A percentile compares a stretch with the other conserved stretches of the same genome.
phyloP scores from a whole-genome alignment of 2,888 invertebrate species.

The Tipula vernalis region DNA sequence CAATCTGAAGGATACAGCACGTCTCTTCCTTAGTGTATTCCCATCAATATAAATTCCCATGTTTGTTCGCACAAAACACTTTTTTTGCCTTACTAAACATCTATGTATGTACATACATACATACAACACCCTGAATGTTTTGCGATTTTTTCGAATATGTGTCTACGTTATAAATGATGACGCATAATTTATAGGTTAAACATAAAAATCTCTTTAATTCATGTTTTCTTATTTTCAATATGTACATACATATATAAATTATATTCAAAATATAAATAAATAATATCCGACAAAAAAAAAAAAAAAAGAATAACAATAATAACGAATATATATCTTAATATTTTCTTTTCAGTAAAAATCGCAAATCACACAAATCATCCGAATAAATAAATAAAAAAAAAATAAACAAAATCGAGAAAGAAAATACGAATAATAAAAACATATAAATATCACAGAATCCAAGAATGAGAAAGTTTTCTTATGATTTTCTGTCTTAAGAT shows the following conservation, averaged over 20 bases:
- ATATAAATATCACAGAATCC: not conserved
- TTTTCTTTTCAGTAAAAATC: not conserved
- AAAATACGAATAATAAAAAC: not conserved
- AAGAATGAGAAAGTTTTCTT: not conserved
- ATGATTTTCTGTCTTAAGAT: not conserved
- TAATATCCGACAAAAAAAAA: not conserved
- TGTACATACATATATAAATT: not conserved
- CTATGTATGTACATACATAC: no score
- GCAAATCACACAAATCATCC: conserved; percentile 4
- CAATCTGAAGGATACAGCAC: no score
- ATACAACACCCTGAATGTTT: not conserved
- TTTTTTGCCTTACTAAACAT: no score
- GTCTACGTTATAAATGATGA: not conserved
- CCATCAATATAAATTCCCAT: no score
- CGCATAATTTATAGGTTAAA: not conserved
- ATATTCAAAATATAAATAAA: not conserved
- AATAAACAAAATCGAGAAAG: not conserved
- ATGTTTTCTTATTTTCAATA: not conserved
- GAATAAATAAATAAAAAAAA: not conserved
- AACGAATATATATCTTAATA: not conserved
- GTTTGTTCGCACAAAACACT: no score
- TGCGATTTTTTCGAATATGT: not conserved
- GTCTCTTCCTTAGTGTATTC: no score
- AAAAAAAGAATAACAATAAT: not conserved
- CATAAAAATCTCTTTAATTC: not conserved